Evolutionary conservation across 2,888 invertebrate species (phyloP).

Genomic region (Callosobruchus maculatus): DNA sequence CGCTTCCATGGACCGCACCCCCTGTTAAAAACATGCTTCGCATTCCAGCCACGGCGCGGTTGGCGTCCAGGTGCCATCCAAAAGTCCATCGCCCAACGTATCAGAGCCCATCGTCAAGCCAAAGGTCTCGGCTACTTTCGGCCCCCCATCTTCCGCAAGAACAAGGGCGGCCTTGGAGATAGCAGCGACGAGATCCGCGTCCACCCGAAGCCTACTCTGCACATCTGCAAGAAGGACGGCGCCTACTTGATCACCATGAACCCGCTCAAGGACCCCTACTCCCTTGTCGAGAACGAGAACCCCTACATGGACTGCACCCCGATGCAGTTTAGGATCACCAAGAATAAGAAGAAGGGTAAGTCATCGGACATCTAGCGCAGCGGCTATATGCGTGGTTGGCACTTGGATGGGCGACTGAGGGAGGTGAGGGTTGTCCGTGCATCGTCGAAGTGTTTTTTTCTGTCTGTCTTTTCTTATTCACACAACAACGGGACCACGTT

Average conservation of each 20-base stretch:
- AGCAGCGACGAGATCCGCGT: constrained; percentile 44
- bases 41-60: constrained; percentile 48
- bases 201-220: constrained; percentile 61
- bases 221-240: constrained; percentile 63
- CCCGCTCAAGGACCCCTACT: constrained; percentile 61
- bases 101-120: constrained; percentile 37
- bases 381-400: too few relatives aligned
- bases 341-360: constrained; percentile 51
- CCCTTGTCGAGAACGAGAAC: constrained; percentile 58
- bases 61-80: constrained; percentile 59
- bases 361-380: too few relatives aligned
- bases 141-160: constrained; percentile 38
- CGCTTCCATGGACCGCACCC: too few relatives aligned
- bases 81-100: constrained; percentile 47
- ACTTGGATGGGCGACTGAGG: too few relatives aligned
- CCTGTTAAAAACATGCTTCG: background rate
- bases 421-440: too few relatives aligned
- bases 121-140: constrained; percentile 34
- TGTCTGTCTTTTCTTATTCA: too few relatives aligned
- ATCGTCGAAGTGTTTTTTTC: too few relatives aligned
- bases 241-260: constrained; percentile 64
- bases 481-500: too few relatives aligned
- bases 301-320: constrained; percentile 68
- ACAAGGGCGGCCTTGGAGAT: constrained; percentile 38
- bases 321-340: constrained; percentile 63